Conservation (phyloP, 2,797 vertebrate species). For the Labroides dimidiatus region DNA sequence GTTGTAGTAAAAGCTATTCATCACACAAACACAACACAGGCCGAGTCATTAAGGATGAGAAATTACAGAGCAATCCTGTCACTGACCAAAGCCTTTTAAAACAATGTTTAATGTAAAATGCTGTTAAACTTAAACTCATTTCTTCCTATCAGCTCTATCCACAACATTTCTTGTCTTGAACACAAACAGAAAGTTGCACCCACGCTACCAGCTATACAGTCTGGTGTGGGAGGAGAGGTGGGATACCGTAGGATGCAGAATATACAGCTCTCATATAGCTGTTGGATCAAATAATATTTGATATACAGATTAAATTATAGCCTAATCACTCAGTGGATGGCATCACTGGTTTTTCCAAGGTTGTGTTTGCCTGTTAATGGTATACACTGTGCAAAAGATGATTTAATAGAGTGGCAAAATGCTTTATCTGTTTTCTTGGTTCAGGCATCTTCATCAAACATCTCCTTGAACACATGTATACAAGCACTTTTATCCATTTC, state of each 20-base stretch:
- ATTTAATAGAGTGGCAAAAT: too few species aligned
- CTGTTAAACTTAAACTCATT: slow-evolving; percentile 6
- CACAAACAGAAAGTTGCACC: slow-evolving; percentile 19
- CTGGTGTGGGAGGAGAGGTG: slow-evolving; percentile 18
- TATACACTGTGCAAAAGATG: too few species aligned
- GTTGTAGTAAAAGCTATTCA: too few species aligned
- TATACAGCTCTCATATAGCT: slow-evolving; percentile 2
- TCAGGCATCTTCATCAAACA: too few species aligned
- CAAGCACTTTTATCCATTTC: too few species aligned
- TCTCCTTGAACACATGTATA: too few species aligned
- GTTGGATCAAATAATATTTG: background rate
- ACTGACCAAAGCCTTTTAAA: background rate
- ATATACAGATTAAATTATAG: background rate
- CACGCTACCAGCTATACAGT: slow-evolving; percentile 11
- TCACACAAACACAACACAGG: too few species aligned
- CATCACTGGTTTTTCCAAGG: too few species aligned
- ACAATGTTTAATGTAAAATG: slow-evolving; percentile 11
- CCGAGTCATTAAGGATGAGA: too few species aligned
- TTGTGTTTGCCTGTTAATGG: too few species aligned
- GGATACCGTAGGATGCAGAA: slow-evolving; percentile 4
- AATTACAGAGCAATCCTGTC: background rate
- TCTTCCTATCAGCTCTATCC: slow-evolving; percentile 5
- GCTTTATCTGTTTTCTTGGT: too few species aligned
- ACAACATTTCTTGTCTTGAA: slow-evolving; percentile 8
- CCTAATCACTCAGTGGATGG: too few species aligned